Conservation (phyloP, 2,113 vertebrate species). For the Mus musculus region DNA sequence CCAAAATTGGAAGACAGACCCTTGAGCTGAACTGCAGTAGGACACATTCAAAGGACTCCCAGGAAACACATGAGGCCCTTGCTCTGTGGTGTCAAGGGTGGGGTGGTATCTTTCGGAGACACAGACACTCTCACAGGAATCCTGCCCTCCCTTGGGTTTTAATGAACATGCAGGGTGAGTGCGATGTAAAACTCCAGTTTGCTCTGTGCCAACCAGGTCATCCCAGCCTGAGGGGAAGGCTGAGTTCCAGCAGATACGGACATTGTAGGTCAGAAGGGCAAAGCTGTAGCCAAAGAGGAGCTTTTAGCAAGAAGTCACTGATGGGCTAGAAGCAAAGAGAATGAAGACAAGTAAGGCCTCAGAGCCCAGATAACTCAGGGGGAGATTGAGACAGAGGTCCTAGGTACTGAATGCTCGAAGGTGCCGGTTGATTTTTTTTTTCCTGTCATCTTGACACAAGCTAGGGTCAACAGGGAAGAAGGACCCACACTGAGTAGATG, state of each 20-base stretch:
- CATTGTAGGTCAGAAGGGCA: not conserved
- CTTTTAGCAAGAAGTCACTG: not conserved
- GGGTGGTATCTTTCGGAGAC: not conserved
- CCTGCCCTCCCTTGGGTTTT: not conserved
- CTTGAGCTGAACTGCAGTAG: not conserved
- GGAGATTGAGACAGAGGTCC: not conserved
- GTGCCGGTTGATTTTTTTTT: not conserved
- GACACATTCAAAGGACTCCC: not conserved
- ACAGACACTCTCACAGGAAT: not conserved
- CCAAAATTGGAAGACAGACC: not conserved
- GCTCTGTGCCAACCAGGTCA: not conserved
- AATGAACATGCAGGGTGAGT: not conserved
- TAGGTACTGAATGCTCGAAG: not conserved
- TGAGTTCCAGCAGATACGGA: not conserved
- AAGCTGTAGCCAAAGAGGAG: not conserved
- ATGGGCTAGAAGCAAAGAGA: not conserved
- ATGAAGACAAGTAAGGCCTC: accelerated
- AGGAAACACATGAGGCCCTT: not conserved
- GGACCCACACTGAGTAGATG: not conserved
- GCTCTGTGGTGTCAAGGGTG: accelerated
- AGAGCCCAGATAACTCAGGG: not conserved
- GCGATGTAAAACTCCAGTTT: not conserved
- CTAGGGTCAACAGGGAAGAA: not conserved
- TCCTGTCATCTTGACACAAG: not conserved
- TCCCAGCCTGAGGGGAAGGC: not conserved